Conservation (phyloP, 1,140 invertebrate species). For the Magallana ariakensis region DNA sequence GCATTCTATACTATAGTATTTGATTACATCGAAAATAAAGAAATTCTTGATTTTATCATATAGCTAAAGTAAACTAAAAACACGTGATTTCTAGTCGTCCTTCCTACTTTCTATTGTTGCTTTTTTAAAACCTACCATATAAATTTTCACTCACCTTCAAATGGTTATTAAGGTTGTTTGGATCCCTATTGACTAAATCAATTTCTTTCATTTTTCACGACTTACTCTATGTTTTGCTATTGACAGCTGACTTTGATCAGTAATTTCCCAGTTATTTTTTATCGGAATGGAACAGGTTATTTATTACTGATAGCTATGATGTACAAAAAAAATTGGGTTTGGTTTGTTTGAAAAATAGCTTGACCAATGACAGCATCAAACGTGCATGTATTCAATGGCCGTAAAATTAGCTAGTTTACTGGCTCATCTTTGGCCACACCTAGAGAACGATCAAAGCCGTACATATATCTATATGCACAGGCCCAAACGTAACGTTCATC, state of each 20-base stretch:
- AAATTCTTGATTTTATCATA: no score
- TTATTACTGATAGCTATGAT: background rate
- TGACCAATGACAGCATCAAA: background rate
- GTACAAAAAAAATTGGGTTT: background rate
- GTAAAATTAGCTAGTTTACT: slow-evolving; percentile 18
- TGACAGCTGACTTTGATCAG: background rate
- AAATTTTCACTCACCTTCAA: background rate
- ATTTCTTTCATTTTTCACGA: slow-evolving; percentile 13
- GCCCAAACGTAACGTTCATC: no score
- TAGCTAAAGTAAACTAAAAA: no score
- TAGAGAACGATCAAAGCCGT: no score
- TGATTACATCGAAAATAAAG: no score
- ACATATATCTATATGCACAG: no score
- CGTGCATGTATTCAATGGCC: background rate
- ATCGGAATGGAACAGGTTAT: background rate
- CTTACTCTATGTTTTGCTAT: background rate
- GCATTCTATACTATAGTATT: no score
- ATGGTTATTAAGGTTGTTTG: slow-evolving; percentile 15
- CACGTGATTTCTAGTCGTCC: no score
- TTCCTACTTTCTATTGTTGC: no score
- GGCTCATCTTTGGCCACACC: background rate
- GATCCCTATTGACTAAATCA: slow-evolving; percentile 15
- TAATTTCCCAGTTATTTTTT: background rate
- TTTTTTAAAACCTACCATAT: no score
- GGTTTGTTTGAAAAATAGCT: background rate